Evolutionary conservation across 2,797 vertebrate genomes (phyloP).

Genomic region (Vipera ursinii): DNA sequence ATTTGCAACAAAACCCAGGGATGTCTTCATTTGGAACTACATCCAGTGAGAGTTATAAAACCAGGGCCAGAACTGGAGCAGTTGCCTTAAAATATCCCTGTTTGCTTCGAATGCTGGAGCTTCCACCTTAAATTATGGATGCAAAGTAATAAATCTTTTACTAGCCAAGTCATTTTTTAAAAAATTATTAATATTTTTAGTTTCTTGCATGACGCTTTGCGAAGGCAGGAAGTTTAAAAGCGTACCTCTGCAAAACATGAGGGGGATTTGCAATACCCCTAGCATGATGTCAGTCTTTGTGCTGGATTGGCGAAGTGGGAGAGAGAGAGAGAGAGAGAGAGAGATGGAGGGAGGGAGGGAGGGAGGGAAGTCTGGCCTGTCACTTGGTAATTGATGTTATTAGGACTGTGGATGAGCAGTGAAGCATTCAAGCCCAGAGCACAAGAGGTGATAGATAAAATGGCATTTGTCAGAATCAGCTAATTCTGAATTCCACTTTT

Average conservation of each 20-base stretch:
- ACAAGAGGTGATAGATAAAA: neutral
- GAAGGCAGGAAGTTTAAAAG: slow-evolving; percentile 46
- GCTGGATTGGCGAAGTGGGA: neutral
- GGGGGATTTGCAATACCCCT: slow-evolving; percentile 56
- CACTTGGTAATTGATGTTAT: neutral
- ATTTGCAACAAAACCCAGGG: neutral
- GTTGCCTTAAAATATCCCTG: slow-evolving; percentile 33
- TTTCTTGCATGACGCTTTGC: neutral
- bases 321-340: slow-evolving; percentile 34
- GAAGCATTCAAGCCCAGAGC: neutral
- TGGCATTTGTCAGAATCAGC: too few species aligned
- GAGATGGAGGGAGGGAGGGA: too few species aligned
- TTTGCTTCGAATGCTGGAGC: slow-evolving; percentile 28
- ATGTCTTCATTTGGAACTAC: neutral
- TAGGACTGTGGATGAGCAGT: slow-evolving; percentile 28
- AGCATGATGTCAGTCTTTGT: slow-evolving; percentile 47
- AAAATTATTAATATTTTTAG: neutral
- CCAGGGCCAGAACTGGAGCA: neutral
- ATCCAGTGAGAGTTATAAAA: neutral
- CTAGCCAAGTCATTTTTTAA: slow-evolving; percentile 33
- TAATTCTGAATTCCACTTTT: neutral
- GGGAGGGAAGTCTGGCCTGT: slow-evolving; percentile 31
- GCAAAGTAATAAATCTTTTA: slow-evolving; percentile 62
- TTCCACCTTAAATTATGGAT: slow-evolving; percentile 51
- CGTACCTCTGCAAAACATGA: slow-evolving; percentile 51